A percentile compares a stretch with the other conserved stretches of the same genome.
phyloP scores from a whole-genome alignment of 2,888 invertebrate species.

The Buathra laborator region DNA sequence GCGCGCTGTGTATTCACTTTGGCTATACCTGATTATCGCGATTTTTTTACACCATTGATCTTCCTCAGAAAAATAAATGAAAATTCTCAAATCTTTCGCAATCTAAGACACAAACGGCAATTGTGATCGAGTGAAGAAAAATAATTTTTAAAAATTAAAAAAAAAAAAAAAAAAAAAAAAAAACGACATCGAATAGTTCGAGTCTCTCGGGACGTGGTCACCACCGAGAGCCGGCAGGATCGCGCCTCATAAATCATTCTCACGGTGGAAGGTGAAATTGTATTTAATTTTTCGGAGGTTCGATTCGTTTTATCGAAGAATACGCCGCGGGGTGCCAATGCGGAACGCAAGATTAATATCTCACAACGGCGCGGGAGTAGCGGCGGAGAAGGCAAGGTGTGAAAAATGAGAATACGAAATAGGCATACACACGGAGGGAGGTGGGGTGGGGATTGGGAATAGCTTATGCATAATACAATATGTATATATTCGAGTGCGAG shows the following conservation, averaged over 20 bases:
- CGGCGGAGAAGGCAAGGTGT: constrained; percentile 69
- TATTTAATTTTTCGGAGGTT: constrained; percentile 74
- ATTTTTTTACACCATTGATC: background rate
- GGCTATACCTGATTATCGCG: background rate
- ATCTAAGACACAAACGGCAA: background rate
- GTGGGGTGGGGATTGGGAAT: constrained; percentile 56
- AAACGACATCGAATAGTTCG: constrained; percentile 49
- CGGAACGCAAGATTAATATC: constrained; percentile 74
- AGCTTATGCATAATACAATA: constrained; percentile 62
- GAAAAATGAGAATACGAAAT: constrained; percentile 73
- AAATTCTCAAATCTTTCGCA: background rate
- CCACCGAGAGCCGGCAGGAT: constrained; percentile 52
- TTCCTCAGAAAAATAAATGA: background rate
- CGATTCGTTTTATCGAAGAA: constrained; percentile 73
- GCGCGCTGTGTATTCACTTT: constrained; percentile 45
- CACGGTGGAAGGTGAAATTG: constrained; percentile 70
- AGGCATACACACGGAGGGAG: constrained; percentile 45
- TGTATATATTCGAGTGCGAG: constrained; percentile 46
- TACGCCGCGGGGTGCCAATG: constrained; percentile 69
- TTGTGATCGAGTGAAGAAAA: background rate
- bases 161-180: constrained; percentile 27
- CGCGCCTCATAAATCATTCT: constrained; percentile 70
- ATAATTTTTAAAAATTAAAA: too few species aligned
- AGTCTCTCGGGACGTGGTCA: constrained; percentile 51
- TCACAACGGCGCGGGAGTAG: constrained; percentile 68